Evolutionary conservation across 64 coral and sea anemone genomes (phyloP).

Genomic region (Actinia tenebrosa): DNA sequence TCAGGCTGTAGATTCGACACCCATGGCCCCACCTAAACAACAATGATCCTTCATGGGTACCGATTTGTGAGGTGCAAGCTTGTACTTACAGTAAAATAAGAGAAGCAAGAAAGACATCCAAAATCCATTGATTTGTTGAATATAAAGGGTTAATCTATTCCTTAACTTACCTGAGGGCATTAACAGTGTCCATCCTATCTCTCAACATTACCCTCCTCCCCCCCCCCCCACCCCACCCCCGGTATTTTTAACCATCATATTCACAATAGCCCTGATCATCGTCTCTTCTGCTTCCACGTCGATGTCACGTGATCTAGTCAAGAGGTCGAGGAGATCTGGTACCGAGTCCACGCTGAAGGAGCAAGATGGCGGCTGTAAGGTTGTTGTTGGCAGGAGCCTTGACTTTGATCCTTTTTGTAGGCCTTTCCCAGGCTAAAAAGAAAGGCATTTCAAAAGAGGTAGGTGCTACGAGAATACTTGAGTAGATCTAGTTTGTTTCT

Average conservation of each 20-base stretch:
- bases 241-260: no score
- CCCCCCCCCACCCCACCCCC: neutral
- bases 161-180: neutral
- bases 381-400: constrained; percentile 39
- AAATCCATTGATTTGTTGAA: neutral
- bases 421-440: constrained; percentile 65
- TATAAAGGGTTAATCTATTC: neutral
- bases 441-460: constrained; percentile 94
- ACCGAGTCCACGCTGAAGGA: constrained; percentile 9
- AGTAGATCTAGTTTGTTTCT: neutral
- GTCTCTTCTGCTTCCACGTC: neutral
- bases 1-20: no score
- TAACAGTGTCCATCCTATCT: neutral
- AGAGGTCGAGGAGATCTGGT: neutral
- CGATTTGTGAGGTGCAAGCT: no score
- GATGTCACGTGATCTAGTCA: neutral
- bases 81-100: neutral
- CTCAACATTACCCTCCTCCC: neutral
- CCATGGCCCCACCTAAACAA: no score
- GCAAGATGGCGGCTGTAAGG: constrained; percentile 85
- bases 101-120: neutral
- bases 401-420: constrained; percentile 25
- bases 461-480: neutral
- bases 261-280: neutral
- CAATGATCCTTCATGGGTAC: no score